phyloP scores from a whole-genome alignment of 2,888 invertebrate genomes.

The Leucania comma region DNA sequence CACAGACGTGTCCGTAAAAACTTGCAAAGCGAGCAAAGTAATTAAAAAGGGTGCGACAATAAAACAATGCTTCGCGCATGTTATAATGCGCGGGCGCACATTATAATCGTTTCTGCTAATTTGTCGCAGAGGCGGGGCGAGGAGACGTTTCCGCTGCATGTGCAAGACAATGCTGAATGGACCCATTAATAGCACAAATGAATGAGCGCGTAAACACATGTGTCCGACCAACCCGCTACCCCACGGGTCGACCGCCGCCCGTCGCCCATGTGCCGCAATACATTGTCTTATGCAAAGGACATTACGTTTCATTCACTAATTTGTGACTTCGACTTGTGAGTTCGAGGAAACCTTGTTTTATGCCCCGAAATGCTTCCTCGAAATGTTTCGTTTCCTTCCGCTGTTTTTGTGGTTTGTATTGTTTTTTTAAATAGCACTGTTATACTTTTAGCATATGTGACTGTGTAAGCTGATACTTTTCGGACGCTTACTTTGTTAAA shows the following conservation, averaged over 20 bases:
- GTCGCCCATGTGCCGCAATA: conserved; percentile 81
- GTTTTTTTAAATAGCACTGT: conserved; percentile 27
- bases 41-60: conserved; percentile 47
- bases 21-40: conserved; percentile 25
- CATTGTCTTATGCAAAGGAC: conserved; percentile 87
- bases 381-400: conserved; percentile 68
- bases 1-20: conserved; percentile 20
- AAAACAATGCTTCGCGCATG: conserved; percentile 57
- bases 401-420: conserved; percentile 55
- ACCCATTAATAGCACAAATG: conserved; percentile 88
- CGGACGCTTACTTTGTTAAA: background rate
- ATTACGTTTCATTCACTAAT: conserved; percentile 84
- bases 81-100: conserved; percentile 60
- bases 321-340: conserved; percentile 72
- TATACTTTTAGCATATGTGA: conserved; percentile 28
- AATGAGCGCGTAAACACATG: conserved; percentile 89
- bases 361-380: conserved; percentile 73
- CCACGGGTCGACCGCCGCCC: conserved; percentile 66
- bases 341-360: conserved; percentile 84
- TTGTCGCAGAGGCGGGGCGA: conserved; percentile 78
- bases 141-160: conserved; percentile 86
- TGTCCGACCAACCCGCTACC: conserved; percentile 76
- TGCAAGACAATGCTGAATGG: conserved; percentile 90
- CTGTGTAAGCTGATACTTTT: conserved; percentile 21
- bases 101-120: conserved; percentile 83